Base-by-base conservation (phyloP, 2,113 vertebrate species). In the Lucifuga dentata region DNA sequence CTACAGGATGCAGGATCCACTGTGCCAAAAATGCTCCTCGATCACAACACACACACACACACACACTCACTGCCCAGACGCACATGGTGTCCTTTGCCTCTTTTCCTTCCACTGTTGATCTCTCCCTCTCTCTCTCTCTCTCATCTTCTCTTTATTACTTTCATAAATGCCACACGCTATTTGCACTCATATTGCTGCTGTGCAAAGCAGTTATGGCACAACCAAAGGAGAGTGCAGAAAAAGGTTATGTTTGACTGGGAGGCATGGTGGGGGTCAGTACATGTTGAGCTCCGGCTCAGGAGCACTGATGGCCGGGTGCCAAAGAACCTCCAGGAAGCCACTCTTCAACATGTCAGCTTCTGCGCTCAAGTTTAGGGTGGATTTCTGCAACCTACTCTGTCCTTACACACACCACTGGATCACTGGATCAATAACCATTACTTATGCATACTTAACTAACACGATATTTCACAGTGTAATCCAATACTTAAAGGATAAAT, bases 11-110 rank as follows among this genome's bases (percentile, higher is more conserved):
- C 71, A 58, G n/a, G 3, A 68, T 45, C 26, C 11, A 35, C 62
- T 69, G 61, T 83, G 88, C 83, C 74, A 85, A 84, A 78, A 26
- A 73, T n/a, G 71, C 82, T 86, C 56, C 63, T 71, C 35, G 53
- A 51, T 49, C 68, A 36, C 52, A 33, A 35, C 13, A 8, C 16
- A 41, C 10, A n/a, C 16, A 43, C 44, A 13, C 20, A 67, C 26
- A 29, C 26, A 29, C 26, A 29, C 26, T 5, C 26, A 29, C 26
- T 3, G 26, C 3, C 23, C 38, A 71, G 32, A 68, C 58, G 71
- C 72, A 74, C 53, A 80, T n/a, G 43, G 56, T 50, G 59, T 44
- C 61, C 55, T 80, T 72, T 51, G 69, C 51, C 49, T 75, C 23
- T 23, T 76, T 70, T 50, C 44, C 68, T 56, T 73, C 56, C 58